A percentile compares a stretch with the other conserved stretches of the same genome.
phyloP scores from a whole-genome alignment of 2,888 invertebrate species.

The Mesorhabditis belari region DNA sequence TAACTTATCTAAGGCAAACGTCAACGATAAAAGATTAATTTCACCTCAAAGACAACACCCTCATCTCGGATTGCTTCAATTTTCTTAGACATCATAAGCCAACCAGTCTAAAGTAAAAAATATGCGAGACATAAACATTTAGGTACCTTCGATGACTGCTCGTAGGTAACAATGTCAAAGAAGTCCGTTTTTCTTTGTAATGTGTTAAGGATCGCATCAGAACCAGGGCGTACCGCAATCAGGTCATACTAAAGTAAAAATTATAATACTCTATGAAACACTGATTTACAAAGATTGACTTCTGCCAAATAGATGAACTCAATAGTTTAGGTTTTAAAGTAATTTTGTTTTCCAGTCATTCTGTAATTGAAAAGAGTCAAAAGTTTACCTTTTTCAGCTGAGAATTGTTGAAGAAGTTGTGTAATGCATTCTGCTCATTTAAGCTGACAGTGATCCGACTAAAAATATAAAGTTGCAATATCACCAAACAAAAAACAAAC shows the following conservation, averaged over 20 bases:
- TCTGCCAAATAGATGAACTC: too few species aligned
- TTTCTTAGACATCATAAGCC: constrained; percentile 19
- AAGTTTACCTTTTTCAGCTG: background rate
- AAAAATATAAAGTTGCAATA: background rate
- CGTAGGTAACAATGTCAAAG: constrained; percentile 44
- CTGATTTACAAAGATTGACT: too few species aligned
- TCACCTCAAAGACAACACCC: constrained; percentile 23
- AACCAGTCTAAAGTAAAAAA: constrained; percentile 13
- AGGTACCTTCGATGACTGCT: constrained; percentile 20
- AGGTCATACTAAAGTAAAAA: constrained; percentile 37
- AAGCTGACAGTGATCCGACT: constrained; percentile 26
- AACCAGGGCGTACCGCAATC: constrained; percentile 43
- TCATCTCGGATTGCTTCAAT: constrained; percentile 23
- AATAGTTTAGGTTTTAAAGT: too few species aligned
- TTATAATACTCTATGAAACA: background rate
- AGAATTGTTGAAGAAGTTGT: constrained; percentile 21
- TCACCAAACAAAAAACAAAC: background rate
- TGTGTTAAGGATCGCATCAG: constrained; percentile 44
- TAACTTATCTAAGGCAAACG: constrained; percentile 10
- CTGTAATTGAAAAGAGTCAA: background rate
- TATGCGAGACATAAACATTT: background rate
- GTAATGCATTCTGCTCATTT: constrained; percentile 21
- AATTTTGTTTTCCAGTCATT: too few species aligned
- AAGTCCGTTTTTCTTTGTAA: constrained; percentile 45
- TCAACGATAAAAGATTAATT: background rate